phyloP scores from a whole-genome alignment of 2,888 invertebrate species.

The Philaethria dido region DNA sequence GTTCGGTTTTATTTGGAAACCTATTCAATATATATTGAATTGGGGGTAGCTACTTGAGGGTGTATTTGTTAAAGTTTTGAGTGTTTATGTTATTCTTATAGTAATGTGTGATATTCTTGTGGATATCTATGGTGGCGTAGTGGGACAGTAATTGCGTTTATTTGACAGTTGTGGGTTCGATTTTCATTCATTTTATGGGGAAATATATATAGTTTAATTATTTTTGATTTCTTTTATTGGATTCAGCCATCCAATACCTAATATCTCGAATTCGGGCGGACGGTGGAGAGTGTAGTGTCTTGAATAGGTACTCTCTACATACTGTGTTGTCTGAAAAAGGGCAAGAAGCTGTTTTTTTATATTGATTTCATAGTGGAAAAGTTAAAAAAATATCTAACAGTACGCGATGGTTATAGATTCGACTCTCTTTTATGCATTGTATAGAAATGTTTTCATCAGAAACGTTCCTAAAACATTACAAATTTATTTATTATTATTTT shows the following conservation, averaged over 20 bases:
- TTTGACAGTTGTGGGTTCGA: background rate
- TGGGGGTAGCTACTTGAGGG: conserved; percentile 1
- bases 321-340: too few species aligned
- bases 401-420: too few species aligned
- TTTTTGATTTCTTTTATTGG: background rate
- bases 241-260: too few species aligned
- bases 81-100: background rate
- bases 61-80: background rate
- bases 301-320: too few species aligned
- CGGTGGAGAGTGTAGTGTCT: too few species aligned
- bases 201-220: background rate
- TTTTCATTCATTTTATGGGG: background rate
- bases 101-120: background rate
- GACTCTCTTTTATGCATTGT: too few species aligned
- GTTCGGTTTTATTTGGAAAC: conserved; percentile 2
- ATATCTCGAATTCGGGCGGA: too few species aligned
- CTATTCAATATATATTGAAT: conserved; percentile 18
- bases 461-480: too few species aligned
- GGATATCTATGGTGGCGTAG: background rate
- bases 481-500: background rate
- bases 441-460: too few species aligned
- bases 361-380: too few species aligned
- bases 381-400: too few species aligned
- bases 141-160: background rate
- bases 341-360: too few species aligned